Base-by-base conservation (phyloP, 2,797 vertebrate genomes). In the Platalea minor region DNA sequence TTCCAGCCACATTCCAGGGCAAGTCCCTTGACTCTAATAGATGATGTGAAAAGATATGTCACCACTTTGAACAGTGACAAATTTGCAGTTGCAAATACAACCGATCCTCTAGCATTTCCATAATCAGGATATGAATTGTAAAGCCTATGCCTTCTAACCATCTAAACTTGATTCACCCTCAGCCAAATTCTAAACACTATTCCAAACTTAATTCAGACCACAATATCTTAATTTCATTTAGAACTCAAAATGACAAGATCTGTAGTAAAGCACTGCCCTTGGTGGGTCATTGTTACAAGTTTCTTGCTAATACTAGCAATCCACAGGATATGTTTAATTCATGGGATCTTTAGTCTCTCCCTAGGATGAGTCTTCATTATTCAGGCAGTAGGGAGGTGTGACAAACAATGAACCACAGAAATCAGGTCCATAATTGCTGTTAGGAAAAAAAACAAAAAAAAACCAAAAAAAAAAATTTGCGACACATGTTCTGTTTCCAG, bases 361-460 rank as follows among this genome's bases (percentile, higher is more conserved):
- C 24, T 8, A 60, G 16, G 57, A 60, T 11, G n/a, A 60, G 57
- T 60, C 57, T 60, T 60, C 23, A 25, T 37, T 60, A 70, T 41
- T 74, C 5, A 91, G 84, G 74, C 48, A 96, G 72, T 85, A 95
- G 84, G 61, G 50, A 95, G 90, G 60, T 46, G 10, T 81, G 82
- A 80, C 53, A 91, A 96, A 94, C 64, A 95, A 48, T 39, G 43
- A 91, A 93, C 9, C 23, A 60, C 43, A 75, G 17, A 88, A 84
- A 89, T 25, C 15, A 50, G 25, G n/a, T 51, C 51, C 67, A 69
- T n/a, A 91, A 81, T 50, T 51, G 37, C n/a, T 23, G 46, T 76
- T 69, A 60, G 73, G 20, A 4, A 57, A 35, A 35, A 31, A 59
- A 76, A 73, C 85, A 91, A 79, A 64, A 73, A 93, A 93, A 88